Evolutionary conservation across 92 coral and sea anemone genomes (phyloP).

Genomic region (Nematostella vectensis): DNA sequence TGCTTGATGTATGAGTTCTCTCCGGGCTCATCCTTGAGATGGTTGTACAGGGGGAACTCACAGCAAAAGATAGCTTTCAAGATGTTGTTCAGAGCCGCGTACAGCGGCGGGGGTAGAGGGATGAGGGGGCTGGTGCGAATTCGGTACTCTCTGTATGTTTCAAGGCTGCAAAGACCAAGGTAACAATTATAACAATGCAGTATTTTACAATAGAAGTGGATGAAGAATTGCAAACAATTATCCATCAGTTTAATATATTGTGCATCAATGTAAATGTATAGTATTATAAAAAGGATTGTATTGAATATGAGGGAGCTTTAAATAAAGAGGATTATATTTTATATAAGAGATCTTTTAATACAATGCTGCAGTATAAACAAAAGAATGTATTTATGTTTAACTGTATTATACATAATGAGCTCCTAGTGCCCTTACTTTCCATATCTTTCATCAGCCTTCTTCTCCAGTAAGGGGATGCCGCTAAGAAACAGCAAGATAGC

Average conservation of each 20-base stretch:
- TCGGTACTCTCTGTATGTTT: conserved; percentile 15
- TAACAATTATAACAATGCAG: too few relatives aligned
- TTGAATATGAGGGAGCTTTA: too few relatives aligned
- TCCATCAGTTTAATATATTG: too few relatives aligned
- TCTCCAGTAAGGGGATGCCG: conserved; percentile 24
- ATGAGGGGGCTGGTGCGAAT: conserved; percentile 24
- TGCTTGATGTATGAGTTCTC: conserved; percentile 28
- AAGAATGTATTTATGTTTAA: too few relatives aligned
- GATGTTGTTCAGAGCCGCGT: conserved; percentile 13
- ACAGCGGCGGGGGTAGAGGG: conserved; percentile 22
- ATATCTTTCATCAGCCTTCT: conserved; percentile 33
- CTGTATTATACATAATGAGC: too few relatives aligned
- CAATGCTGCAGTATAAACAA: too few relatives aligned
- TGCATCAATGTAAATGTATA: too few relatives aligned
- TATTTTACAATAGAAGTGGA: too few relatives aligned
- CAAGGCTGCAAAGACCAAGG: conserved; percentile 5
- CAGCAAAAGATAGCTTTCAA: conserved; percentile 26
- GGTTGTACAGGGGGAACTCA: conserved; percentile 27
- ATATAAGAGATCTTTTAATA: too few relatives aligned
- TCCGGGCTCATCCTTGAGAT: conserved; percentile 26
- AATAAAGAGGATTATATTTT: too few relatives aligned
- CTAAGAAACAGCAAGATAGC: conserved; percentile 28
- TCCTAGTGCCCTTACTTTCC: conserved; percentile 32
- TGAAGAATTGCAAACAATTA: too few relatives aligned
- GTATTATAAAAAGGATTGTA: too few relatives aligned